These are phyloP conservation scores for Haemorhous mexicanus DNA, from an alignment of 2,113 vertebrate species.

Conservation along the genomic window DNA sequence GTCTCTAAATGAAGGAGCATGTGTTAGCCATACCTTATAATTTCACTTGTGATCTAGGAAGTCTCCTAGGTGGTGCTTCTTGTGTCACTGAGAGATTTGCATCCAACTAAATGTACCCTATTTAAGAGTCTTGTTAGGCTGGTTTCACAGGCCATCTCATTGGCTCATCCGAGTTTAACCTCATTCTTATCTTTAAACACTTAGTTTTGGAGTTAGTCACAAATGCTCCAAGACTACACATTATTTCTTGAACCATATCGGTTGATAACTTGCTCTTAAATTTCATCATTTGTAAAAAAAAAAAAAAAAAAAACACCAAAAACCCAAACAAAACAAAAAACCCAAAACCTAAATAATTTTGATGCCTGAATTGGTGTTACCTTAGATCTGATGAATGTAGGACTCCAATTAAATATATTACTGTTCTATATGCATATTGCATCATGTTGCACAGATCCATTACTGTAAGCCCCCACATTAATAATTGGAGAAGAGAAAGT, in stretches of 20 bases:
- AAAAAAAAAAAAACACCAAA: background rate
- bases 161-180: background rate
- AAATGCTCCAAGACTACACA: background rate
- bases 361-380: background rate
- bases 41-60: conserved; percentile 15
- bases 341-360: background rate
- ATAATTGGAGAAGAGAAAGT: background rate
- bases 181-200: background rate
- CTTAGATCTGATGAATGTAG: background rate
- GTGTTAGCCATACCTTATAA: background rate
- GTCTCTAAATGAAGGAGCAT: background rate
- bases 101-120: background rate
- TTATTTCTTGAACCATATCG: background rate
- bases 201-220: background rate
- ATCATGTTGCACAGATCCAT: background rate
- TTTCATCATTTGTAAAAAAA: background rate
- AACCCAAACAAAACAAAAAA: background rate
- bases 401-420: background rate
- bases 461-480: background rate
- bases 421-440: background rate
- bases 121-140: background rate
- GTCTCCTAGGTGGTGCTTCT: background rate
- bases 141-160: background rate
- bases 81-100: background rate
- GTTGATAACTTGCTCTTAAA: background rate